Conservation (phyloP, 2,888 invertebrate genomes). For the Drosophila nigricruria region DNA sequence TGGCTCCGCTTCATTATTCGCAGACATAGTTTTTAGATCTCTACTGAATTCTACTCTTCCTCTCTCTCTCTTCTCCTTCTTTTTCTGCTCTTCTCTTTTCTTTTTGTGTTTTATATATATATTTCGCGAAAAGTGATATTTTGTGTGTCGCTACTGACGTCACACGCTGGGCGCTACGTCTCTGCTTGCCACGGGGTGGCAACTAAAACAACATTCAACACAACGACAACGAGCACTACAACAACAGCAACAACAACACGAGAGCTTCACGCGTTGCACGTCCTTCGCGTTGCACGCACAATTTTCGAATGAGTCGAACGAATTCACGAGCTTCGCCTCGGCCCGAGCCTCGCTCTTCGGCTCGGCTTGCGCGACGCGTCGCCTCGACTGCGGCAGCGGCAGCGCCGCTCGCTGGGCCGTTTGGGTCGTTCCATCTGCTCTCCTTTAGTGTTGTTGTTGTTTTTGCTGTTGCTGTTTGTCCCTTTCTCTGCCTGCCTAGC, state of each 20-base stretch:
- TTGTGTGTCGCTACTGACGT: constrained; percentile 37
- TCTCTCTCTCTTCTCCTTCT: neutral
- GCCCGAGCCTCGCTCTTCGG: constrained; percentile 10
- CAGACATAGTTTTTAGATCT: constrained; percentile 56
- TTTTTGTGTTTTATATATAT: neutral
- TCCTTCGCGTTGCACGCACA: constrained; percentile 82
- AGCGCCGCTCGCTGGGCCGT: constrained; percentile 11
- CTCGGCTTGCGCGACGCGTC: constrained; percentile 17
- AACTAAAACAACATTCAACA: constrained; percentile 9
- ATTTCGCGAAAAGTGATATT: neutral
- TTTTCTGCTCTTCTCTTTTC: neutral
- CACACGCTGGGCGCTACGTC: constrained; percentile 29
- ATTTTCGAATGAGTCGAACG: constrained; percentile 76
- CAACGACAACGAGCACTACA: constrained; percentile 10
- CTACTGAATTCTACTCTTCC: neutral
- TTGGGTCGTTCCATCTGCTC: constrained; percentile 51
- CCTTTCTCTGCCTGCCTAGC: constrained; percentile 16
- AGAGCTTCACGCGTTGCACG: constrained; percentile 52
- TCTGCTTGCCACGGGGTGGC: constrained; percentile 40
- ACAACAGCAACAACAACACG: neutral
- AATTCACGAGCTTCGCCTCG: constrained; percentile 17
- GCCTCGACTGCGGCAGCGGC: constrained; percentile 3
- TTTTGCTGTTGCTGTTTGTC: constrained; percentile 17
- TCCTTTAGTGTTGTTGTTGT: constrained; percentile 14
- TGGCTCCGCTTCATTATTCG: constrained; percentile 68